Conservation (phyloP, 2,113 vertebrate species). For the Raja brachyura region DNA sequence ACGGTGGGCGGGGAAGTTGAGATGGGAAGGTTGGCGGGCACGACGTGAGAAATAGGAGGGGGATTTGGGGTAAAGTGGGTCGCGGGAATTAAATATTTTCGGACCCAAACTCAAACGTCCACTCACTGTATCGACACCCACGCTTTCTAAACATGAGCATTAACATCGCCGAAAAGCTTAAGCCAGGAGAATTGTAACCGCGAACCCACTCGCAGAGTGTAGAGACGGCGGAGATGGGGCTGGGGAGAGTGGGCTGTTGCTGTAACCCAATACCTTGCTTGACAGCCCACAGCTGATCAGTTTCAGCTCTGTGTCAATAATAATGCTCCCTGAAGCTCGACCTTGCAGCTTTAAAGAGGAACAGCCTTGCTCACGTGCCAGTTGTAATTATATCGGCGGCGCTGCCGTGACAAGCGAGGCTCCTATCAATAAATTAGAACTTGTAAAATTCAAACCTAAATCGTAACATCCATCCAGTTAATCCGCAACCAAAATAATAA, state of each 20-base stretch:
- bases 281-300: neutral
- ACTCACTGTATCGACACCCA: no score
- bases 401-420: neutral
- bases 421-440: neutral
- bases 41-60: neutral
- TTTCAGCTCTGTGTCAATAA: slow-evolving; percentile 10
- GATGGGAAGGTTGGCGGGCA: neutral
- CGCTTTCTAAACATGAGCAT: neutral
- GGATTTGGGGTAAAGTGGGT: no score
- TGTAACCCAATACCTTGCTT: neutral
- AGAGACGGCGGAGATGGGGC: no score
- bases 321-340: slow-evolving; percentile 12
- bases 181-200: neutral
- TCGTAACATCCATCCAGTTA: neutral
- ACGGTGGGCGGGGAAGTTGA: neutral
- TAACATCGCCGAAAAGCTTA: neutral
- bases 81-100: neutral
- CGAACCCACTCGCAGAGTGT: neutral
- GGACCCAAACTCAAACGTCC: neutral
- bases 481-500: neutral
- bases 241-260: neutral
- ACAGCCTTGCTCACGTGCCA: neutral
- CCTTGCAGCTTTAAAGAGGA: neutral
- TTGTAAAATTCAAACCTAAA: neutral
- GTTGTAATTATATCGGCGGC: neutral